A percentile compares a stretch with the other conserved stretches of the same genome.
These are phyloP conservation scores for Macrosteles quadrilineatus DNA, from an alignment of 1,140 invertebrate genomes.

Conservation along the genomic window DNA sequence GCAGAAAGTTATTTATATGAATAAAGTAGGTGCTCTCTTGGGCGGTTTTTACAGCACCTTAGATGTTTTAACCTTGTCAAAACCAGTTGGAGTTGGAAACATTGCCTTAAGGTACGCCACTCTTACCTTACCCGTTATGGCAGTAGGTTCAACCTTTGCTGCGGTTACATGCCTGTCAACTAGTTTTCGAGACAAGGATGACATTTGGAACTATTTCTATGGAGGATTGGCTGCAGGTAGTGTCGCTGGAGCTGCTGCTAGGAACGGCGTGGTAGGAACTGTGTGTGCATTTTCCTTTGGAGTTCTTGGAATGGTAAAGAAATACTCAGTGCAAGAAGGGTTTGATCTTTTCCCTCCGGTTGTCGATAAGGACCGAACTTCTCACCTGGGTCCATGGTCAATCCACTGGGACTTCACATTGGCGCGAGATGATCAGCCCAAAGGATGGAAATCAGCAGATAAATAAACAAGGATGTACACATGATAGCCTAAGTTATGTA, in stretches of 20 bases:
- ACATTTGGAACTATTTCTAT: neutral
- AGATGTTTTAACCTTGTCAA: neutral
- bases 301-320: neutral
- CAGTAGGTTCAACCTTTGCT: conserved; percentile 8
- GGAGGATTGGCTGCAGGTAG: conserved; percentile 10
- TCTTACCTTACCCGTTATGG: neutral
- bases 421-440: no score
- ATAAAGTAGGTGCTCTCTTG: neutral
- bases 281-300: neutral
- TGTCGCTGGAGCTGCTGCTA: neutral
- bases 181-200: neutral
- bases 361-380: no score
- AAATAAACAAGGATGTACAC: no score
- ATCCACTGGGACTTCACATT: no score
- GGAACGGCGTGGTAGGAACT: neutral
- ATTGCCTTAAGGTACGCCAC: neutral
- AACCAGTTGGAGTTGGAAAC: neutral
- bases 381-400: no score
- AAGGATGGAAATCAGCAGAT: no score
- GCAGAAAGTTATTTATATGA: neutral
- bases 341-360: no score
- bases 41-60: neutral
- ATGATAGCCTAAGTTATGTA: no score
- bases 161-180: neutral
- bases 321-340: neutral